phyloP scores from a whole-genome alignment of 2,797 vertebrate genomes.

The Miichthys miiuy region DNA sequence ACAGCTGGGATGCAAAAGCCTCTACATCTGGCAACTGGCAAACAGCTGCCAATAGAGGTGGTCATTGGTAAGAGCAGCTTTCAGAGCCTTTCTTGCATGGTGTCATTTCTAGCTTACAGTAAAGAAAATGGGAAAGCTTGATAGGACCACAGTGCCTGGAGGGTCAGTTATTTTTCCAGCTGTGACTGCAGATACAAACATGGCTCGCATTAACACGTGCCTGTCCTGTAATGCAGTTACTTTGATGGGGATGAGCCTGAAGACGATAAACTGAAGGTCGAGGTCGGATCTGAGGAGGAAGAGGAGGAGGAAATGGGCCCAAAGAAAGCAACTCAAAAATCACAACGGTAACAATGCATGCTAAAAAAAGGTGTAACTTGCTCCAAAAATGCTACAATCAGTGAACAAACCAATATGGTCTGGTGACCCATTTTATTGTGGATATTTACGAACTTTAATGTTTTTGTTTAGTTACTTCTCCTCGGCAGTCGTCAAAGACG shows the following conservation, averaged over 20 bases:
- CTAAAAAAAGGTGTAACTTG: accelerated
- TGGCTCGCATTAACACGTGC: conserved; percentile 8
- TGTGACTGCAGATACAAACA: not conserved
- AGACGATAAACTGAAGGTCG: conserved; percentile 63
- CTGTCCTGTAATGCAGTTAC: conserved; percentile 72
- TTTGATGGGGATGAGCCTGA: conserved; percentile 85
- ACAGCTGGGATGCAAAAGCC: conserved; percentile 71
- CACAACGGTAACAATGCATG: conserved; percentile 57
- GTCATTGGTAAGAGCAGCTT: conserved; percentile 78
- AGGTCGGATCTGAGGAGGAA: conserved; percentile 68
- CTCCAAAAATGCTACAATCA: not conserved
- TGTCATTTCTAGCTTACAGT: not conserved
- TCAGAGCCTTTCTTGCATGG: not conserved
- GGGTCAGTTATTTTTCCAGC: conserved; percentile 3
- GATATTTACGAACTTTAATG: not conserved
- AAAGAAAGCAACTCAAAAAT: conserved; percentile 42
- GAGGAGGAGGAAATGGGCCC: conserved; percentile 60
- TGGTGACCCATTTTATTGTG: not conserved
- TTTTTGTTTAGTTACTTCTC: conserved; percentile 48
- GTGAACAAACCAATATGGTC: not conserved
- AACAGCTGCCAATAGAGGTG: conserved; percentile 32
- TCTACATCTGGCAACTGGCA: conserved; percentile 65
- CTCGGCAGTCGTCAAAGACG: conserved; percentile 62
- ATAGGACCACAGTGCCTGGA: not conserved
- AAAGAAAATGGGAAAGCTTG: not conserved